Base-by-base conservation (phyloP, 2,113 vertebrate species). In the Pseudorhombus dupliciocellatus region DNA sequence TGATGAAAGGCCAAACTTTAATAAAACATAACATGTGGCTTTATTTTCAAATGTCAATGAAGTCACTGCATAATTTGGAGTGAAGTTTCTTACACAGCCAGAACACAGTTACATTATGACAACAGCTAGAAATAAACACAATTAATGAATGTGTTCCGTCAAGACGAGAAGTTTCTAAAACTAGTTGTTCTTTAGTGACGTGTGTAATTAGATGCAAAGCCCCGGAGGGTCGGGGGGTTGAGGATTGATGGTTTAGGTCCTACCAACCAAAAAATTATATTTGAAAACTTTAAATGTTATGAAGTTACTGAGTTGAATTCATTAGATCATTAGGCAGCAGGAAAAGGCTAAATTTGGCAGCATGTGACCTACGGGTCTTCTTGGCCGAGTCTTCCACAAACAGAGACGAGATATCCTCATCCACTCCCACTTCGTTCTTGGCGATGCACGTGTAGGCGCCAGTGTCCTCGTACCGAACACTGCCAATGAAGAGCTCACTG, bases 381-480 rank as follows among this genome's bases (percentile, higher is more conserved):
- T 96, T 95, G 0, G 96, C 97, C 0, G 97, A 98, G 55, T 99
- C 97, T 80, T 99, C 97, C 0, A 98, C 94, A 86, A 98, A 99
- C 40, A 99, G 95, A 0, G 97, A 99, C 11, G 97, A 99, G 74
- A 99, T 99, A 12, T 99, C 97, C 76, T 98, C 97, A 0, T 99
- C 97, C 85, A 99, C 97, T 2, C 97, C 97, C 75, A 96, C 97
- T 65, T 99, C 96, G 0, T 99, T 99, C 80, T 95, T 98, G 87
- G 97, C 97, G 44, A 99, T 98, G 93, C 97, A 99, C 53, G 97
- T 98, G 53, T 98, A 99, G 2, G 97, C 97, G 2, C 97, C 97
- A 0, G 97, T 99, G 93, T 99, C 97, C 82, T 99, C 97, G 3
- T 98, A 99, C 0, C 96, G 95, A 5, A 98, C 97, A 0, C 95